Conservation (phyloP, 2,797 vertebrate genomes). For the Syndactyla subalaris region DNA sequence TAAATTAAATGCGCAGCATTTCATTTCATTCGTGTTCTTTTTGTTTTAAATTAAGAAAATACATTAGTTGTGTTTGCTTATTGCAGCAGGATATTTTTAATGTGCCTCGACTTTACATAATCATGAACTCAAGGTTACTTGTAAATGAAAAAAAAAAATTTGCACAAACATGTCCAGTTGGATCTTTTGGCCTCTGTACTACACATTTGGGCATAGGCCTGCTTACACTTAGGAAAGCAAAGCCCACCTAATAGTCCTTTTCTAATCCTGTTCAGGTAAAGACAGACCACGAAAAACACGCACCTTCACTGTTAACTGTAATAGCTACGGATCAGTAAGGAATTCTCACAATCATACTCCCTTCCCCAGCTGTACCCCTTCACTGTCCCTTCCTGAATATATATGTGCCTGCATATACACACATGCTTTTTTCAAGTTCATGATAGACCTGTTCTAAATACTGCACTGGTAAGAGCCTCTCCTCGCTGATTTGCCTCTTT, state of each 20-base stretch:
- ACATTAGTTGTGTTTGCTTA: neutral
- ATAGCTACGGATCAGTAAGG: neutral
- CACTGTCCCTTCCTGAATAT: neutral
- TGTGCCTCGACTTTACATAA: neutral
- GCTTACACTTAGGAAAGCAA: neutral
- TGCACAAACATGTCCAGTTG: neutral
- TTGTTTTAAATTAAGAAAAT: neutral
- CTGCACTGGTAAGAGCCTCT: neutral
- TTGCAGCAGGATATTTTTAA: neutral
- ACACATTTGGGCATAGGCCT: neutral
- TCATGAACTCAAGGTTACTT: neutral
- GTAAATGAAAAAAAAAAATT: neutral
- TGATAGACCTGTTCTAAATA: neutral
- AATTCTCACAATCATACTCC: neutral
- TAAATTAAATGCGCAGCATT: neutral
- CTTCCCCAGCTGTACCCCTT: neutral
- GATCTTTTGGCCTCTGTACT: neutral
- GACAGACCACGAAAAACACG: neutral
- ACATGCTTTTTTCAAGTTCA: neutral
- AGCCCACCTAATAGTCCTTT: neutral
- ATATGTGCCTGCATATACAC: too few relatives aligned
- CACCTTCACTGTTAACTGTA: neutral
- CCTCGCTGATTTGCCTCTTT: neutral
- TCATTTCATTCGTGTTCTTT: neutral
- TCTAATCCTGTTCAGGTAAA: neutral